Percentiles rank a stretch among this genome's conserved stretches.
phyloP scores from a whole-genome alignment of 2,113 vertebrate genomes.

The Vanacampus margaritifer region DNA sequence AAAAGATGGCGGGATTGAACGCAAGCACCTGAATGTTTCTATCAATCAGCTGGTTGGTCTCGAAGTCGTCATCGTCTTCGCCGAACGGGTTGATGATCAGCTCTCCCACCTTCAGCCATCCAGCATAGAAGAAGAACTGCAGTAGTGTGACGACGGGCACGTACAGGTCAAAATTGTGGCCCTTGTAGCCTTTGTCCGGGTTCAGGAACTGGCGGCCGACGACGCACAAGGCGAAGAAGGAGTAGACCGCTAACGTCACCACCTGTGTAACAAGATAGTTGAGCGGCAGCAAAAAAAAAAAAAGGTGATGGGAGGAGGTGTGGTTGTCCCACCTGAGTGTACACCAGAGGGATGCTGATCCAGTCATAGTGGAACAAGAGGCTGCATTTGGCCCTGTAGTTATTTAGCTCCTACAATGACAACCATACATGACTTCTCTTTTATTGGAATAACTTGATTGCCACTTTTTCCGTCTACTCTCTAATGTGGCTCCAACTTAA shows the following conservation, averaged over 20 bases:
- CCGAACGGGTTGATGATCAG: constrained; percentile 89
- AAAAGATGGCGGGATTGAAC: no score
- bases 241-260: constrained; percentile 84
- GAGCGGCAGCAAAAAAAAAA: neutral
- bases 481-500: no score
- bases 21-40: constrained; percentile 80
- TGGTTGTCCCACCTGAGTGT: constrained; percentile 77
- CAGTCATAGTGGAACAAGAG: constrained; percentile 89
- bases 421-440: neutral
- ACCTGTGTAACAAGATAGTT: constrained; percentile 67
- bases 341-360: constrained; percentile 89
- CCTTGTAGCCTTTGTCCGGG: constrained; percentile 57
- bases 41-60: constrained; percentile 89
- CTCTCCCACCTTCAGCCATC: constrained; percentile 90
- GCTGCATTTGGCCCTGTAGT: constrained; percentile 84
- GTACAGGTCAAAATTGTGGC: constrained; percentile 77
- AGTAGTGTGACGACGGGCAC: constrained; percentile 83
- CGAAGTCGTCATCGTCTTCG: constrained; percentile 88
- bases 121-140: constrained; percentile 88
- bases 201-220: constrained; percentile 84
- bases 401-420: constrained; percentile 81
- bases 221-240: constrained; percentile 83
- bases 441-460: no score
- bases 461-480: no score
- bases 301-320: neutral